Base-by-base conservation (phyloP, 2,888 invertebrate genomes). In the Thecophora atra region DNA sequence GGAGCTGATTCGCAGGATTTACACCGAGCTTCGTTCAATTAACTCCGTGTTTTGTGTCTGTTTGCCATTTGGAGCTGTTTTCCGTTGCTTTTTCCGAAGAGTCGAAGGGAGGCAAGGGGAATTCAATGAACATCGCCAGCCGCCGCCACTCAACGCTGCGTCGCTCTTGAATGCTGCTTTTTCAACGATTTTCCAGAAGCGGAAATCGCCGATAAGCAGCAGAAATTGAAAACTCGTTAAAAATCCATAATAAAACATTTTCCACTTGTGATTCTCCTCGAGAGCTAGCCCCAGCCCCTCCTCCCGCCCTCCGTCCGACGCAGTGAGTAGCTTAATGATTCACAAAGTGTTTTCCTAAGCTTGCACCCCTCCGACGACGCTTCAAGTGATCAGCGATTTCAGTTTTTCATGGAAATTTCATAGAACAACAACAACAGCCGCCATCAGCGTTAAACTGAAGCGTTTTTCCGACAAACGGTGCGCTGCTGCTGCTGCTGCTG, bases 191-290 rank as follows among this genome's bases (percentile, higher is more conserved):
- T 21, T 54, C 21, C 54, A n/a, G 21, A 19, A 54, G 13, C 47
- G 6, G 13, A 15, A 47, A 47, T 17, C 4, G 13, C 5, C 15
- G 17, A n/a, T 76, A 74, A 47, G 47, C 4, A 47, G 74, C 76
- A 81, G 84, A 84, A 84, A 83, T 83, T 83, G 84, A 85, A 85
- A 84, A 85, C 84, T 85, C 86, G 85, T 85, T 85, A 85, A 85
- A 85, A 85, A 85, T 82, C 83, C 86, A 85, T 85, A 85, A 85
- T 85, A 79, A 77, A 75, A 75, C 2, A 67, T 63, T 52, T 30
- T 62, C 63, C 70, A 70, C 70, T 63, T 70, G 62, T 70, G 52
- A 63, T 7, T 52, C 17, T 19, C 44, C 44, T 37, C n/a, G 44
- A 44, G 5, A 56, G 21, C 56, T 44, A n/a, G n/a, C n/a, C n/a